Evolutionary conservation across 2,113 vertebrate genomes (phyloP).

Genomic region (Regulus satrapa): DNA sequence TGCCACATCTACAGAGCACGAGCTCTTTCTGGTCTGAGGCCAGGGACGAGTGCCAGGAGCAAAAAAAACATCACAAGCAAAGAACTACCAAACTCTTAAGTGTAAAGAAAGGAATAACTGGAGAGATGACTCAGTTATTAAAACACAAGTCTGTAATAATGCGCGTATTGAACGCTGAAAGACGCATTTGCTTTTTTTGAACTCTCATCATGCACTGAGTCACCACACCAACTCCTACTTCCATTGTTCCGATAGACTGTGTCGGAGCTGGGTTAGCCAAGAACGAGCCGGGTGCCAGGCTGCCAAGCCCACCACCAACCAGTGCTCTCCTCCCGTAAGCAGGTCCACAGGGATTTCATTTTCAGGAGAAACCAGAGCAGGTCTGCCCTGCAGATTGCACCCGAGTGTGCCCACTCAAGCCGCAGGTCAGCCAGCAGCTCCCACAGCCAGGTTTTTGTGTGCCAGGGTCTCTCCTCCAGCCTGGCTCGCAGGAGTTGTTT

Average conservation of each 20-base stretch:
- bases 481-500: fast-evolving
- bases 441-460: not conserved
- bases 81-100: not conserved
- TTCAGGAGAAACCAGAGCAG: not conserved
- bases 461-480: not conserved
- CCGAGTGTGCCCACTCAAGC: not conserved
- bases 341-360: not conserved
- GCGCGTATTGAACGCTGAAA: not conserved
- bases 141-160: not conserved
- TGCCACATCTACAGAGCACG: conserved; percentile 40
- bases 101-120: conserved; percentile 3
- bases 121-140: not conserved
- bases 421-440: not conserved
- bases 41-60: conserved; percentile 41
- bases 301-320: not conserved
- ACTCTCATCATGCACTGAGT: conserved; percentile 28
- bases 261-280: not conserved
- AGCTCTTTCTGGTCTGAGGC: conserved; percentile 17
- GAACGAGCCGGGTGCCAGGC: not conserved
- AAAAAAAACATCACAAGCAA: conserved; percentile 46
- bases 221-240: conserved; percentile 26
- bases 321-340: not conserved
- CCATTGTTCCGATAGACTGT: not conserved
- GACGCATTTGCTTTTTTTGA: conserved; percentile 18
- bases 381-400: not conserved